Evolutionary conservation across 2,888 invertebrate genomes (phyloP).

Genomic region (Luperina testacea): DNA sequence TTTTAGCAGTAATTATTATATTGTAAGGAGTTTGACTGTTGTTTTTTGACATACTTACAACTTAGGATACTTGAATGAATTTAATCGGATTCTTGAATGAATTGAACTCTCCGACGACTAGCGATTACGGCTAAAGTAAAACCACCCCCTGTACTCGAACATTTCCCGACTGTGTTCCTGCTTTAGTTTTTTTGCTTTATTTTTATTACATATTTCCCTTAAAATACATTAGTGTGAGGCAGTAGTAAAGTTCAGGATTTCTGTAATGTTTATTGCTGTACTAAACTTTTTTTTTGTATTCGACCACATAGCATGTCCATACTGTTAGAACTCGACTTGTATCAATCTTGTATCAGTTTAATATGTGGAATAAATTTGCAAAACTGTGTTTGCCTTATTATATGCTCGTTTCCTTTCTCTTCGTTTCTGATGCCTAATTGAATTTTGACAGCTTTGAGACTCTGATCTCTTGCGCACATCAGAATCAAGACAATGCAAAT

Average conservation of each 20-base stretch:
- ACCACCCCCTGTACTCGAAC: constrained; percentile 87
- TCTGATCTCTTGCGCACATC: background rate
- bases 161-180: constrained; percentile 90
- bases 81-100: constrained; percentile 79
- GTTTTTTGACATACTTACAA: constrained; percentile 90
- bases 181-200: constrained; percentile 90
- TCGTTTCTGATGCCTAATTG: background rate
- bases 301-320: constrained; percentile 88
- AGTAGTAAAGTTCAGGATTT: constrained; percentile 89
- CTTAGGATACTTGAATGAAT: constrained; percentile 88
- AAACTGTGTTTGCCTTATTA: constrained; percentile 91
- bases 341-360: constrained; percentile 90
- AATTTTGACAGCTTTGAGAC: background rate
- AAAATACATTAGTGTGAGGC: constrained; percentile 89
- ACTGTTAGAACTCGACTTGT: constrained; percentile 89
- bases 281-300: constrained; percentile 86
- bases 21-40: constrained; percentile 90
- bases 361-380: constrained; percentile 90
- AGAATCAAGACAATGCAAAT: too few relatives aligned
- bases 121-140: constrained; percentile 88
- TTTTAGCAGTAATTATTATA: constrained; percentile 91
- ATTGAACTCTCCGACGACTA: constrained; percentile 82
- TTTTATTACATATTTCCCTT: constrained; percentile 88
- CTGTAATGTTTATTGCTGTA: constrained; percentile 89
- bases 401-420: constrained; percentile 77